Evolutionary conservation across 2,888 invertebrate genomes (phyloP).

Genomic region (Lasioglossum zephyrum): DNA sequence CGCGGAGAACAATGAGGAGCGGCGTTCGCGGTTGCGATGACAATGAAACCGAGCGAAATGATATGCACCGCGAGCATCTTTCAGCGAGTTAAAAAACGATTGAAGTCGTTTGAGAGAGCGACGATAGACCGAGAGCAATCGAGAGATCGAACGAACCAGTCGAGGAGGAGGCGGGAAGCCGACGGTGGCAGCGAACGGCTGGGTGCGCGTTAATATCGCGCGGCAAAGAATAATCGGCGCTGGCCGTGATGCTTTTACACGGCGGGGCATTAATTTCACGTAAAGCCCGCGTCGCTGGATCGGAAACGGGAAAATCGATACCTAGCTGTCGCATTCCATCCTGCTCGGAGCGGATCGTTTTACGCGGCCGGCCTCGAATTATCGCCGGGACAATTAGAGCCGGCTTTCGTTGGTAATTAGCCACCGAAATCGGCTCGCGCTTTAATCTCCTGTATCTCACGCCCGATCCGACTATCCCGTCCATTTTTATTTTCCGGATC

Average conservation of each 20-base stretch:
- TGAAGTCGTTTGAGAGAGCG: not conserved
- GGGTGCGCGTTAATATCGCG: slow-evolving; percentile 23
- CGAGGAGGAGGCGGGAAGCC: not conserved
- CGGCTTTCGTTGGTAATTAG: slow-evolving; percentile 38
- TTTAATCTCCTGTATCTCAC: slow-evolving; percentile 20
- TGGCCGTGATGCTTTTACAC: slow-evolving; percentile 36
- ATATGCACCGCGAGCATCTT: slow-evolving; percentile 6
- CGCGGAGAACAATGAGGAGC: not conserved
- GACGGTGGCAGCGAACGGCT: not conserved
- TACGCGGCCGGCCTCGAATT: slow-evolving; percentile 27
- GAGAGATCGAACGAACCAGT: slow-evolving; percentile 22
- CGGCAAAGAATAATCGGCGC: slow-evolving; percentile 44
- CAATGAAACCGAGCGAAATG: slow-evolving; percentile 22
- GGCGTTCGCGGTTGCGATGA: not conserved
- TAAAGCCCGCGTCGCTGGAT: slow-evolving; percentile 40
- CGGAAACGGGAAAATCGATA: slow-evolving; percentile 57
- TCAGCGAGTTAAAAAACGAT: slow-evolving; percentile 23
- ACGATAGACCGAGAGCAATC: slow-evolving; percentile 3
- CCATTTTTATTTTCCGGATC: not conserved
- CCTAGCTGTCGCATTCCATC: slow-evolving; percentile 46
- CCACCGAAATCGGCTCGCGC: slow-evolving; percentile 10
- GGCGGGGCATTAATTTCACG: slow-evolving; percentile 52
- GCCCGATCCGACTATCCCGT: not conserved
- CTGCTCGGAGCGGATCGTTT: slow-evolving; percentile 37
- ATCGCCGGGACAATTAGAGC: slow-evolving; percentile 27